These are phyloP conservation scores for Parnassius orleans DNA, from an alignment of 2,888 invertebrate species.

Conservation along the genomic window DNA sequence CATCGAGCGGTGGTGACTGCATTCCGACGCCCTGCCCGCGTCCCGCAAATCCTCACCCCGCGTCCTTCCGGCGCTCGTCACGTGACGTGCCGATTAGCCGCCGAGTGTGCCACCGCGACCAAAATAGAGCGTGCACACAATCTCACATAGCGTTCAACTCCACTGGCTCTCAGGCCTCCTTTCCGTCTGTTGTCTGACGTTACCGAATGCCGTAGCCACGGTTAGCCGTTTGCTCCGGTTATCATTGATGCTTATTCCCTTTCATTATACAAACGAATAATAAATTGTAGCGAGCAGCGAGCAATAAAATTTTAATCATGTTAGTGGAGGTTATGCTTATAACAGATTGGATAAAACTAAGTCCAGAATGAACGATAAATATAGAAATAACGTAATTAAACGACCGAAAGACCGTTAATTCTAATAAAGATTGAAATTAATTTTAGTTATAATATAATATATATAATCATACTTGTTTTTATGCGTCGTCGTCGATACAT, in stretches of 20 bases:
- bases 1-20: conserved; percentile 74
- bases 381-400: no score
- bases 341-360: no score
- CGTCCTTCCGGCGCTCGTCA: conserved; percentile 77
- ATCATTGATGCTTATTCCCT: conserved; percentile 31
- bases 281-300: conserved; percentile 2
- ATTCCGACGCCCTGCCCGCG: conserved; percentile 64
- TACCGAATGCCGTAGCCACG: conserved; percentile 36
- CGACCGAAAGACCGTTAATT: no score
- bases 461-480: conserved; percentile 1
- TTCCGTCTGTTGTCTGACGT: conserved; percentile 43
- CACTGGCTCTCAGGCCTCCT: conserved; percentile 59
- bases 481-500: background rate
- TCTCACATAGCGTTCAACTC: conserved; percentile 62
- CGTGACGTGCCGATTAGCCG: conserved; percentile 78
- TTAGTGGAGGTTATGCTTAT: no score
- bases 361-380: no score
- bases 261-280: conserved; percentile 20
- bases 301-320: no score
- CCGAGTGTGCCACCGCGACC: conserved; percentile 75
- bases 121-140: conserved; percentile 74
- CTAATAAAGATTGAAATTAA: background rate
- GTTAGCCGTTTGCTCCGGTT: conserved; percentile 32
- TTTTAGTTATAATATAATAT: no score
- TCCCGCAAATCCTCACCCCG: conserved; percentile 58